Percentiles rank a stretch among this genome's conserved stretches.
Conservation (phyloP, 2,797 vertebrate species). For the Scolopax rusticola region DNA sequence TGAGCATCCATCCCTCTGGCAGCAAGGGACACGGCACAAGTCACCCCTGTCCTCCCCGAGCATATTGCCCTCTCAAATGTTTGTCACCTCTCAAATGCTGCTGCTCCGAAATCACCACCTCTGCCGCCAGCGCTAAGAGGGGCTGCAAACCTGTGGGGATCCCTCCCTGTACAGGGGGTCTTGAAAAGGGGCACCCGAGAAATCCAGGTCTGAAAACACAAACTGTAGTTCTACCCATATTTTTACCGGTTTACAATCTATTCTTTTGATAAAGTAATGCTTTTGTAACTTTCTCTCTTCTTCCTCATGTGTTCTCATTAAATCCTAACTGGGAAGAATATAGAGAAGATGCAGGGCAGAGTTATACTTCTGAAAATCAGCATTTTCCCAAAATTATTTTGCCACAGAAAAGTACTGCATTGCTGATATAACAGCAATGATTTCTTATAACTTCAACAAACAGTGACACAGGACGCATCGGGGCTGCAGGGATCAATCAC, state of each 20-base stretch:
- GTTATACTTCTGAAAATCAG: background rate
- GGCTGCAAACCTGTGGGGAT: accelerated
- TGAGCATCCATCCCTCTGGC: accelerated
- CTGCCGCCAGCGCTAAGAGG: accelerated
- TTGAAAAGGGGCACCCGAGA: background rate
- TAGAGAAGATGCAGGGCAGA: background rate
- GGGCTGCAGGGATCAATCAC: background rate
- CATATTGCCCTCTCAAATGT: background rate
- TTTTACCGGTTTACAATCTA: background rate
- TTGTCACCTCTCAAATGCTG: background rate
- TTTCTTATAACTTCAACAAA: background rate
- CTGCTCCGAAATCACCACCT: accelerated
- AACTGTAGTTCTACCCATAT: accelerated
- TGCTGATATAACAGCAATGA: background rate
- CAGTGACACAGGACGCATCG: accelerated
- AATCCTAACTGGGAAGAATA: background rate
- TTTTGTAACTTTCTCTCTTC: background rate
- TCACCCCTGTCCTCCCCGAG: background rate
- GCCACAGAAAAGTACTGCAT: background rate
- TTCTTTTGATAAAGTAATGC: background rate
- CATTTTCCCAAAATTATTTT: background rate
- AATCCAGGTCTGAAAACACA: accelerated
- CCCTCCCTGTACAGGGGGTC: background rate
- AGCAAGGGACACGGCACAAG: accelerated
- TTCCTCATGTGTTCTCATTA: background rate